These are phyloP conservation scores for Oligia strigilis DNA, from an alignment of 2,888 invertebrate genomes.

Conservation along the genomic window DNA sequence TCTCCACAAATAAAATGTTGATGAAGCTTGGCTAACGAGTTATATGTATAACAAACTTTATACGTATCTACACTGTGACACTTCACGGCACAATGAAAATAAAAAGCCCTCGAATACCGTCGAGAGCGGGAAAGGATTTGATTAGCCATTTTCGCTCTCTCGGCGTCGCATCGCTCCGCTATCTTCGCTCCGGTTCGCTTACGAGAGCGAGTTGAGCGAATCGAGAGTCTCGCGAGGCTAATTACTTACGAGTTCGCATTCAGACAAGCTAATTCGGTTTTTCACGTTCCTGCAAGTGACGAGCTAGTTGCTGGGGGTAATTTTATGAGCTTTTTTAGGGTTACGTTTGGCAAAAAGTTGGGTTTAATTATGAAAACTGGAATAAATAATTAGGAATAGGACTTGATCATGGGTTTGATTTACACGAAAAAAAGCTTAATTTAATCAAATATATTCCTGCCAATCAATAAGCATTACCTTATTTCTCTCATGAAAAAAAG, in stretches of 20 bases:
- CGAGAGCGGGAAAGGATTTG: conserved; percentile 89
- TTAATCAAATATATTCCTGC: not conserved
- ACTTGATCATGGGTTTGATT: not conserved
- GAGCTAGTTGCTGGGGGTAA: conserved; percentile 75
- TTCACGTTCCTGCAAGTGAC: conserved; percentile 85
- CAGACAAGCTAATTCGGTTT: conserved; percentile 89
- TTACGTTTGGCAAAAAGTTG: conserved; percentile 60
- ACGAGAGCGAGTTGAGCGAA: conserved; percentile 84
- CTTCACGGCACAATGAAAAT: conserved; percentile 88
- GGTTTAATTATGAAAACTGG: conserved; percentile 37
- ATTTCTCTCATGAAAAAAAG: not conserved
- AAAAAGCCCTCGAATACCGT: conserved; percentile 86
- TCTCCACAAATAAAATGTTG: conserved; percentile 50
- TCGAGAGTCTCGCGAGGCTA: conserved; percentile 90
- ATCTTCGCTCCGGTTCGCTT: conserved; percentile 88
- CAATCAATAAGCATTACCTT: not conserved
- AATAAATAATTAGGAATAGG: too few species aligned
- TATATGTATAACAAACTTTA: conserved; percentile 61
- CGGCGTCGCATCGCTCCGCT: conserved; percentile 84
- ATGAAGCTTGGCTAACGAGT: conserved; percentile 52
- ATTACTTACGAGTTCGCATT: conserved; percentile 90
- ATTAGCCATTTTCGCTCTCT: conserved; percentile 90
- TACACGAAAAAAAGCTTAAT: not conserved
- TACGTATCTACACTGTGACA: conserved; percentile 81
- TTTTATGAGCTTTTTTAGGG: conserved; percentile 67